Percentiles rank a stretch among this genome's conserved stretches.
Evolutionary conservation across 2,113 vertebrate genomes (phyloP).

Genomic region (Grus americana): DNA sequence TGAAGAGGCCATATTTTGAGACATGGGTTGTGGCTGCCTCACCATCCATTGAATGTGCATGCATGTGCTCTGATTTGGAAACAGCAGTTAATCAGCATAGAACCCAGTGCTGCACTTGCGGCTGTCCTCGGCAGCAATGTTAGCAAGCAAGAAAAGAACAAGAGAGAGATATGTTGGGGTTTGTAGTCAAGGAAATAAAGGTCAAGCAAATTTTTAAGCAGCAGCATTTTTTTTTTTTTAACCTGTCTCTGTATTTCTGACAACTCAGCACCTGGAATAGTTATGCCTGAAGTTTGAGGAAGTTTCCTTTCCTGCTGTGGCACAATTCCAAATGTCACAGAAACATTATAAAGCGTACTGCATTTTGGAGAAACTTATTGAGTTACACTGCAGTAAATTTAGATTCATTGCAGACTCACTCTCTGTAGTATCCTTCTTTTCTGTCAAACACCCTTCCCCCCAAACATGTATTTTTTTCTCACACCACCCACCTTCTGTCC

Average conservation of each 20-base stretch:
- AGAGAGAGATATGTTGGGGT: not conserved
- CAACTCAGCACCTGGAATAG: not conserved
- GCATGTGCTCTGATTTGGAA: not conserved
- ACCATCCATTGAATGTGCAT: not conserved
- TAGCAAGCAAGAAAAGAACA: not conserved
- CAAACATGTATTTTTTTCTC: not conserved
- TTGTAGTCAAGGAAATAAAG: not conserved
- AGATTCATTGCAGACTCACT: not conserved
- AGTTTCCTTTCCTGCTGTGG: not conserved
- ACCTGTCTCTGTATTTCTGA: not conserved
- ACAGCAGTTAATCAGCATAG: not conserved
- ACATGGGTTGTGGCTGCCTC: not conserved
- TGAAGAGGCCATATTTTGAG: not conserved
- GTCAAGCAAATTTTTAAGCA: not conserved
- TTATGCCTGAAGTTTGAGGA: not conserved
- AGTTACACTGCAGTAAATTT: not conserved
- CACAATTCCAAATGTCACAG: not conserved
- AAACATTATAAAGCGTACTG: not conserved
- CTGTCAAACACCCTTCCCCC: not conserved
- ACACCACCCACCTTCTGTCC: not conserved
- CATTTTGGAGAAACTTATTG: not conserved
- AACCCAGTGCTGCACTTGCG: not conserved
- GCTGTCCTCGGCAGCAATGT: not conserved
- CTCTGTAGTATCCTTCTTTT: not conserved
- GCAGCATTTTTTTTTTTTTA: not conserved